Base-by-base conservation (phyloP, 1,140 invertebrate species). In the Agrypnia vestita region DNA sequence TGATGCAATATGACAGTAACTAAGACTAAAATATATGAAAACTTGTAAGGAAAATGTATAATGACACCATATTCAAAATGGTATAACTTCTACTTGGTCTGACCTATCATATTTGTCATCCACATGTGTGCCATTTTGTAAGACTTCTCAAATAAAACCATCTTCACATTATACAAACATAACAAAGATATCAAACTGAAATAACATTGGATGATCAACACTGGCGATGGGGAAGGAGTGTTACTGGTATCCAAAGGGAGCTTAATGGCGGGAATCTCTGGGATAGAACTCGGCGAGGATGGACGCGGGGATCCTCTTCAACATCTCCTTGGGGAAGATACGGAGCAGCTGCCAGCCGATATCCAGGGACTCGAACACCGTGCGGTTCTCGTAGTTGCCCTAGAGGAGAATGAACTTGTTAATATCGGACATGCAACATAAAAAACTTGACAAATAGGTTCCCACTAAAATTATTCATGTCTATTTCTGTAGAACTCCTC, bases 311-410 rank as follows among this genome's bases (percentile, higher is more conserved):
- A 99, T 99, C 93, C 99, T 94, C 88, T 99, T 99, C 82, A 99
- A 92, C 98, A 99, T 99, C 90, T 99, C 98, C 91, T 99, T 99
- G 82, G 98, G 98, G 96, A 99, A 99, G 89, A 99, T 99, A 93
- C 99, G 97, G 35, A 99, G 92, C 83, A 99, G 89, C 88, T 99
- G 97, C 99, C 99, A 99, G 83, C 99, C 99, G 88, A 99, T 98
- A 89, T 99, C 98, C 84, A 99, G 91, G 4, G 98, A 99, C 88
- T 99, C 99, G 89, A 99, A 99, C 59, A 99, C 97, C 73, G 98
- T 98, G 87, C 99, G 95, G 90, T 99, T 99, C 89, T 99, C 98
- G 89, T 99, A 99, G 88, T 95, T 97, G 84, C 98, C 97, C 94
- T 94, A 84, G 85, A 81, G 10, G 7, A 19, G 15, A 25, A 51